Percentiles rank a stretch among this genome's conserved stretches.
Evolutionary conservation across 23 tunicate genomes (phyloP).

Genomic region (Trididemnum nubilum): DNA sequence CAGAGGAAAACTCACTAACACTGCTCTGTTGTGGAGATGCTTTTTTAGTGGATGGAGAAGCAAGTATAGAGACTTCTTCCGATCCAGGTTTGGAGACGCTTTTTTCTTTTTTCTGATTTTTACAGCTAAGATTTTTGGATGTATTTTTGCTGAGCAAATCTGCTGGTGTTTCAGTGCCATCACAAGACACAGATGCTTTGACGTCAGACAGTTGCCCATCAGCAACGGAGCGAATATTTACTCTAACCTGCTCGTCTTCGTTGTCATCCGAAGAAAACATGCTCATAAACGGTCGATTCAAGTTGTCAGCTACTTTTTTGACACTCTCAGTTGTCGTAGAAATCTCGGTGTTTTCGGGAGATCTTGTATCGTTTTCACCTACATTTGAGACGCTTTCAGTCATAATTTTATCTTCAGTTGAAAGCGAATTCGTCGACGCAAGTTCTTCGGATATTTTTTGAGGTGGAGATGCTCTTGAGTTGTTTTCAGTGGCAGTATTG

Average conservation of each 20-base stretch:
- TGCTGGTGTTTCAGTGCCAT: background rate
- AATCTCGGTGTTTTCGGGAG: no score
- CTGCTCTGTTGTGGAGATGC: background rate
- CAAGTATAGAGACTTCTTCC: background rate
- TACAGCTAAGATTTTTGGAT: background rate
- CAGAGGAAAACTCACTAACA: conserved; percentile 5
- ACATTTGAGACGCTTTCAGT: no score
- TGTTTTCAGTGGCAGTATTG: no score
- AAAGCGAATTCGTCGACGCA: no score
- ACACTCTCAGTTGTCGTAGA: no score
- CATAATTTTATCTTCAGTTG: no score
- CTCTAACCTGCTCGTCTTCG: conserved; percentile 1
- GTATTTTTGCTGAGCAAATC: background rate
- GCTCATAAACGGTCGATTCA: no score
- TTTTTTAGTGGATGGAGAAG: background rate
- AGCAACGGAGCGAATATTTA: background rate
- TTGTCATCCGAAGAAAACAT: conserved; percentile 39
- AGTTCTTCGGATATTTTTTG: no score
- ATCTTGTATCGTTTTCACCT: no score
- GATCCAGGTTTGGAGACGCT: background rate
- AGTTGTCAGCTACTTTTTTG: background rate
- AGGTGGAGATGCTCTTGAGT: no score
- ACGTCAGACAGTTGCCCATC: background rate
- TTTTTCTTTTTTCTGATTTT: background rate
- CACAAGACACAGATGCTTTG: background rate